Percentiles rank a stretch among this genome's conserved stretches.
Conservation (phyloP, 2,888 invertebrate genomes). For the Drosophila parthenogenetica region DNA sequence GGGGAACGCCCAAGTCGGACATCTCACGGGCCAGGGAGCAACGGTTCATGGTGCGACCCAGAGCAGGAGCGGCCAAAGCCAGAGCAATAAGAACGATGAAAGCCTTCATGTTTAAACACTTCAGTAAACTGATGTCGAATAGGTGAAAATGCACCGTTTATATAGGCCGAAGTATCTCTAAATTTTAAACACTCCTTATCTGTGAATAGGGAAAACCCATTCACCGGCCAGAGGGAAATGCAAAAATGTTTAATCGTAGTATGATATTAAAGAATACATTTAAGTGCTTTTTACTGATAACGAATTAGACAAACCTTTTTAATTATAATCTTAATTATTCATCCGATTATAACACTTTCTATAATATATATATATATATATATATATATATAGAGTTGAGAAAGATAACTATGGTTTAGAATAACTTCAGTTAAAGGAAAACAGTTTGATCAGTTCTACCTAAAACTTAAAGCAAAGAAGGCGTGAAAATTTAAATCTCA, state of each 20-base stretch:
- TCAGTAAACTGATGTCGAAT: slow-evolving; percentile 48
- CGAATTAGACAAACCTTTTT: neutral
- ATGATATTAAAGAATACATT: neutral
- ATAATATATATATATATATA: too few relatives aligned
- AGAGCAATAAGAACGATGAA: slow-evolving; percentile 56
- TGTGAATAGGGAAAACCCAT: neutral
- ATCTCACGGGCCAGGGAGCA: slow-evolving; percentile 75
- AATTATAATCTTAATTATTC: too few relatives aligned
- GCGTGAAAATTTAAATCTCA: too few relatives aligned
- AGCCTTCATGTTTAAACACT: slow-evolving; percentile 49
- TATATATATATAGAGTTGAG: too few relatives aligned
- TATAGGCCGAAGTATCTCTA: slow-evolving; percentile 33
- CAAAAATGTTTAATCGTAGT: neutral
- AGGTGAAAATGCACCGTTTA: slow-evolving; percentile 20
- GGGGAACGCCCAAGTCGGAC: slow-evolving; percentile 72
- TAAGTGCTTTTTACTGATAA: neutral
- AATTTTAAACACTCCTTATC: neutral
- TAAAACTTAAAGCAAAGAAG: too few relatives aligned
- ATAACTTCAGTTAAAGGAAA: too few relatives aligned
- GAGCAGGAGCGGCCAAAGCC: slow-evolving; percentile 64
- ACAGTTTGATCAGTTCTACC: too few relatives aligned
- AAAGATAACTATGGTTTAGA: too few relatives aligned
- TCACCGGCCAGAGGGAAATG: too few relatives aligned
- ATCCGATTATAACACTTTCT: too few relatives aligned
- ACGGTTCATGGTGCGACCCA: slow-evolving; percentile 60